Evolutionary conservation across 2,888 invertebrate genomes (phyloP), one percentile per base, ranked within the genome.

Genomic region (Andrena minutula): DNA sequence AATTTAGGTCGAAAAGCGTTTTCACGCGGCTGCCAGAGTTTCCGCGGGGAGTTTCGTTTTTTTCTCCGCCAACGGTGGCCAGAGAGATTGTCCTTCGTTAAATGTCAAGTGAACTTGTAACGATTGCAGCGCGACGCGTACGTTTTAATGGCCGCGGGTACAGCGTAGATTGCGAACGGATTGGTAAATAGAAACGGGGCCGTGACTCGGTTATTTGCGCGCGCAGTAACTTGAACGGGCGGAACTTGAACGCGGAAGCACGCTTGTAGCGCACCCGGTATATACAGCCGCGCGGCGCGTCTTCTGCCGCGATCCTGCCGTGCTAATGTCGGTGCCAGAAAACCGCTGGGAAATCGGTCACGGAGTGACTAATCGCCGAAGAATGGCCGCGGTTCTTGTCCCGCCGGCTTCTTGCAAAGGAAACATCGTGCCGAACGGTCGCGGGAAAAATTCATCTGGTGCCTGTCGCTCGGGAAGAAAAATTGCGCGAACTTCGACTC

Each of bases 261-360:
- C 2, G 10, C 81, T 79, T 75, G 83, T 86, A 83, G 83, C 85
- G 6, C 86, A 81, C 71, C 75, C 83, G 73, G 74, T 81, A 78
- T 82, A 83, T 77, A 80, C 65, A 80, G 79, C 75, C 65, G 76
- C 28, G 41, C 53, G 32, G 30, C 56, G 76, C 75, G 63, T 80
- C 82, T 51, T 80, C 53, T 35, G 23, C 28, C 23, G n/a, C 47
- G 58, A 74, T 78, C 56, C 77, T 20, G n/a, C 51, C n/a, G 70
- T 6, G 61, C 64, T 53, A 72, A 71, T 63, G 73, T 28, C 75
- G 76, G 73, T 84, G 81, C 78, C 83, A 84, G 74, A 76, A 82
- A 82, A 76, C 72, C 84, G 61, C 86, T 81, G 79, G 87, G 83
- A 87, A 88, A 87, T 87, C 80, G 81, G 84, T 84, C 87, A 81